Evolutionary conservation across 2,797 vertebrate species (phyloP).

Genomic region (Eleutherodactylus coqui): DNA sequence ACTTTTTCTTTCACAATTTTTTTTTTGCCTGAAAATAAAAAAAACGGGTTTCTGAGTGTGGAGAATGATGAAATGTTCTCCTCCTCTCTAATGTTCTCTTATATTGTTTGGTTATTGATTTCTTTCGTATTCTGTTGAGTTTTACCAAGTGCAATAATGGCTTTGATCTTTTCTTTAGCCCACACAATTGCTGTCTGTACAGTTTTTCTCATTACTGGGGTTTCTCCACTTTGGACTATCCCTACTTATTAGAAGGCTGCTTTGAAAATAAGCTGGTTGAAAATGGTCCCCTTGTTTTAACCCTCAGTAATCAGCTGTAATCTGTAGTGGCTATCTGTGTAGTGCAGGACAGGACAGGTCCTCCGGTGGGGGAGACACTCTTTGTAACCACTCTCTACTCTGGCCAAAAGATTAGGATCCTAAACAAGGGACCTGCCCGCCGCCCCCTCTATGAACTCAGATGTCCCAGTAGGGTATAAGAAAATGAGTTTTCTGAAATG

Average conservation of each 20-base stretch:
- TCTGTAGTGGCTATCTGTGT: background rate
- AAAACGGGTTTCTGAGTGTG: background rate
- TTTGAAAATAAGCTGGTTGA: background rate
- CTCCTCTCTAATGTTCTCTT: constrained; percentile 7
- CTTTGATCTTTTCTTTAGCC: constrained; percentile 8
- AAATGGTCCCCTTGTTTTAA: too few relatives aligned
- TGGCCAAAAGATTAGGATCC: too few relatives aligned
- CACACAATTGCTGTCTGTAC: background rate
- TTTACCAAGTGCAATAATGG: background rate
- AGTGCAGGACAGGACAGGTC: too few relatives aligned
- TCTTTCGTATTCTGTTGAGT: background rate
- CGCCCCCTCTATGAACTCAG: too few relatives aligned
- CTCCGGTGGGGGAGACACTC: too few relatives aligned
- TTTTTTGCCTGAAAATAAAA: background rate
- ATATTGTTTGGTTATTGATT: constrained; percentile 7
- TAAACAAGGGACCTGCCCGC: too few relatives aligned
- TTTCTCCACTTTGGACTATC: background rate
- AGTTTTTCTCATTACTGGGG: background rate
- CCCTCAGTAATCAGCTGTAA: background rate
- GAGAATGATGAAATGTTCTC: constrained; percentile 1
- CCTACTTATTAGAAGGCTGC: background rate
- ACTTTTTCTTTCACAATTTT: background rate
- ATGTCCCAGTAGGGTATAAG: too few relatives aligned
- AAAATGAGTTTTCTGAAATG: too few relatives aligned
- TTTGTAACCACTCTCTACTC: too few relatives aligned